These are phyloP conservation scores for Ochotona curzoniae DNA, from an alignment of 2,113 vertebrate genomes.

Conservation along the genomic window DNA sequence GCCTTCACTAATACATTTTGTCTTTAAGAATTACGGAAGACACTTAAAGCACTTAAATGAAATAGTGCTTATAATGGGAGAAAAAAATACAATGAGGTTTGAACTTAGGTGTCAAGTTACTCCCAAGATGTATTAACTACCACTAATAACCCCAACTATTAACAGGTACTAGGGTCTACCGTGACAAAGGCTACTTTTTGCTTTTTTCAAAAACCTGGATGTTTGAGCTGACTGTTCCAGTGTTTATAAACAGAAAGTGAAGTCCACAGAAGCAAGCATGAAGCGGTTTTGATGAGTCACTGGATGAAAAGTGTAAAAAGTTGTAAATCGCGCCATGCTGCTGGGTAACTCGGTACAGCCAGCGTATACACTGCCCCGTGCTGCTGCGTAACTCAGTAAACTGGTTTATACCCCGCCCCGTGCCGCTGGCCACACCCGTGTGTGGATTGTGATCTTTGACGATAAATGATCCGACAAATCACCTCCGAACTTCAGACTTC, in stretches of 20 bases:
- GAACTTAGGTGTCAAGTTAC: not conserved
- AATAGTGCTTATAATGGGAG: not conserved
- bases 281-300: not conserved
- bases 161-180: not conserved
- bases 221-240: not conserved
- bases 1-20: not conserved
- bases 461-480: not conserved
- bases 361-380: no score
- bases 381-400: no score
- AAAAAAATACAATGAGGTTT: not conserved
- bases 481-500: not conserved
- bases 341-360: not conserved
- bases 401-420: no score
- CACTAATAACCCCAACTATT: not conserved
- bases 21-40: not conserved
- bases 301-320: not conserved
- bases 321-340: accelerated
- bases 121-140: not conserved
- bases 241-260: not conserved
- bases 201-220: not conserved
- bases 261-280: not conserved
- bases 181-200: not conserved
- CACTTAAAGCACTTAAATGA: not conserved
- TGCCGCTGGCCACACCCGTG: not conserved
- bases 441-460: not conserved